phyloP scores from a whole-genome alignment of 2,888 invertebrate genomes.

The Drosophila fungiperda region DNA sequence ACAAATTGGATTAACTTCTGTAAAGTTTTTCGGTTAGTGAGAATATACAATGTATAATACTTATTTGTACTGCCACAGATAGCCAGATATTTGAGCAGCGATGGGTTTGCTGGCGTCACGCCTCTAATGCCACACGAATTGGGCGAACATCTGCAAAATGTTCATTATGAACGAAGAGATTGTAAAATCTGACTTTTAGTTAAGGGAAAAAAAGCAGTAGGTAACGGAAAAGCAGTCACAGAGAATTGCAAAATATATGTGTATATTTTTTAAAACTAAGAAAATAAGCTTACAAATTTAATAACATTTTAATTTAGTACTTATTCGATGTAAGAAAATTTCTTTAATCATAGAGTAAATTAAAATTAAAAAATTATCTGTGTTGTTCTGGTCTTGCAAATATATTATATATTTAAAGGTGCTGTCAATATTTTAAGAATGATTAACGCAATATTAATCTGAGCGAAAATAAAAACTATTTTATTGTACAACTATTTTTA shows the following conservation, averaged over 20 bases:
- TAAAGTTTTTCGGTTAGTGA: conserved; percentile 52
- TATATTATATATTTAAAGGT: not conserved
- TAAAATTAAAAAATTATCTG: not conserved
- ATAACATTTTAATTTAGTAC: not conserved
- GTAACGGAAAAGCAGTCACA: not conserved
- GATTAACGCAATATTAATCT: not conserved
- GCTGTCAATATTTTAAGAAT: not conserved
- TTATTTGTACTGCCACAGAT: conserved; percentile 19
- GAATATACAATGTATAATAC: conserved; percentile 22
- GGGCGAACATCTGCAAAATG: conserved; percentile 45
- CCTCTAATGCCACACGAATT: conserved; percentile 25
- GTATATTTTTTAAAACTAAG: not conserved
- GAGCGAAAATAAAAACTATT: not conserved
- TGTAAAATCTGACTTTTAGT: conserved; percentile 26
- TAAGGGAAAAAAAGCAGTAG: conserved; percentile 5
- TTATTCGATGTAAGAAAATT: not conserved
- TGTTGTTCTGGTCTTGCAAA: not conserved
- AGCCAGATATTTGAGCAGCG: conserved; percentile 6
- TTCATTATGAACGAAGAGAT: conserved; percentile 25
- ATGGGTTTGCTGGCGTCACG: conserved; percentile 51
- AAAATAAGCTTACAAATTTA: not conserved
- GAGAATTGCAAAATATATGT: not conserved
- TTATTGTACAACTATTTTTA: not conserved
- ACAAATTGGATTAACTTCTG: conserved; percentile 80
- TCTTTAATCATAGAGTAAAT: not conserved